Base-by-base conservation (phyloP, 2,113 vertebrate genomes). In the Tor tambroides region DNA sequence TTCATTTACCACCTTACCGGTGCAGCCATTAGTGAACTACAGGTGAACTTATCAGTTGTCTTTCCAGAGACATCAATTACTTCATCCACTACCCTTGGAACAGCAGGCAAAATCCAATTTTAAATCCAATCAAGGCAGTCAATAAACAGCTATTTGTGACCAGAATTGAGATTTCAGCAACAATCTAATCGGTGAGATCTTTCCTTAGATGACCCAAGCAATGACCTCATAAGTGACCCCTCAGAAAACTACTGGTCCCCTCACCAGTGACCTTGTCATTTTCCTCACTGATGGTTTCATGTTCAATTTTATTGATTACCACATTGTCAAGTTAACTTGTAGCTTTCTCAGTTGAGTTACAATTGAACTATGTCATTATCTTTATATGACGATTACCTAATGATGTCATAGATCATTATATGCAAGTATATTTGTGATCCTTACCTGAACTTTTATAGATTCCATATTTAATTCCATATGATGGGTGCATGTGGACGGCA, bases 31-130 rank as follows among this genome's bases (percentile, higher is more conserved):
- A 35, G 30, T 80, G 49, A 80, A 80, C 77, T 80, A 80, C 77
- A 80, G 77, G 77, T 80, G 77, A 80, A 80, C 30, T 80, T 80
- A 77, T 77, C 75, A 77, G 75, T 77, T 77, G 77, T 80, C 77
- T 80, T 80, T 80, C 30, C 49, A 80, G 77, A 35, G 77, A 23
- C 28, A 80, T 80, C 49, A 78, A 54, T 78, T 78, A 51, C 76
- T 54, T 78, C 49, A 76, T 76, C 72, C 76, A 78, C 54, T 78
- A 78, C 51, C 21, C 51, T 38, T 32, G 51, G 77, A 80, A 56
- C 19, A 23, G 77, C 19, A 59, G 46, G 51, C 30, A 35, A 80
- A 80, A 59, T 80, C 77, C 77, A 80, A 80, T 80, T 80, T 23
- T 80, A 59, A 59, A 80, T 51, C 77, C 77, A 80, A 80, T 80